Conservation (phyloP, 2,888 invertebrate genomes). For the Plagodis dolabraria region DNA sequence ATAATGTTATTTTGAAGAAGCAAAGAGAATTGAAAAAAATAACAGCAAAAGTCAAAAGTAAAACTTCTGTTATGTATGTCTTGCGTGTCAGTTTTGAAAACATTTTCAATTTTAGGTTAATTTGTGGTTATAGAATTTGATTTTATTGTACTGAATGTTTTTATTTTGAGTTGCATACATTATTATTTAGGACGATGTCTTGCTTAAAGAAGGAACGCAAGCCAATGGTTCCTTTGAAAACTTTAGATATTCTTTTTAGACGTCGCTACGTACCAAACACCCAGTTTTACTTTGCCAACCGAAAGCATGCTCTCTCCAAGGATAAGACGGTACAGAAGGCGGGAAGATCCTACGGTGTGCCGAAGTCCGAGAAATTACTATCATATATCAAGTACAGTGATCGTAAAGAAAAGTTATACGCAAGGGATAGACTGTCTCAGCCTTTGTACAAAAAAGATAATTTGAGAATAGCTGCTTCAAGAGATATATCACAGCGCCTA, state of each 20-base stretch:
- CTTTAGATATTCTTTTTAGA: conserved; percentile 74
- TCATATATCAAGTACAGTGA: conserved; percentile 79
- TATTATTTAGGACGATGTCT: conserved; percentile 48
- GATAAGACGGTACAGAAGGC: conserved; percentile 48
- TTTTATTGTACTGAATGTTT: neutral
- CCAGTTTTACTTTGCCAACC: conserved; percentile 76
- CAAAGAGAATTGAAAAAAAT: too few relatives aligned
- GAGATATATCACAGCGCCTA: conserved; percentile 84
- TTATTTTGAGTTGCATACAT: conserved; percentile 6
- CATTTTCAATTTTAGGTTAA: neutral
- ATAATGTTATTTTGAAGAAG: too few relatives aligned
- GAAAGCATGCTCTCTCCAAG: conserved; percentile 59
- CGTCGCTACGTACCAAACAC: conserved; percentile 76
- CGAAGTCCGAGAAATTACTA: conserved; percentile 72
- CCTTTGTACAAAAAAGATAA: conserved; percentile 74
- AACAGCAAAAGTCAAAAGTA: too few relatives aligned
- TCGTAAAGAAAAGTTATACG: conserved; percentile 63
- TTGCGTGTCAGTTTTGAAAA: neutral
- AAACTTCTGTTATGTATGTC: too few relatives aligned
- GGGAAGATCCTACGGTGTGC: conserved; percentile 63
- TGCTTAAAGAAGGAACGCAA: conserved; percentile 67
- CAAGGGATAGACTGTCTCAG: conserved; percentile 55
- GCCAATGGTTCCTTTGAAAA: conserved; percentile 74
- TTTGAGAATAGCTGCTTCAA: conserved; percentile 68
- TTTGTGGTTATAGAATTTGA: neutral